Conservation (phyloP, 2,888 invertebrate species). For the Laothoe populi region DNA sequence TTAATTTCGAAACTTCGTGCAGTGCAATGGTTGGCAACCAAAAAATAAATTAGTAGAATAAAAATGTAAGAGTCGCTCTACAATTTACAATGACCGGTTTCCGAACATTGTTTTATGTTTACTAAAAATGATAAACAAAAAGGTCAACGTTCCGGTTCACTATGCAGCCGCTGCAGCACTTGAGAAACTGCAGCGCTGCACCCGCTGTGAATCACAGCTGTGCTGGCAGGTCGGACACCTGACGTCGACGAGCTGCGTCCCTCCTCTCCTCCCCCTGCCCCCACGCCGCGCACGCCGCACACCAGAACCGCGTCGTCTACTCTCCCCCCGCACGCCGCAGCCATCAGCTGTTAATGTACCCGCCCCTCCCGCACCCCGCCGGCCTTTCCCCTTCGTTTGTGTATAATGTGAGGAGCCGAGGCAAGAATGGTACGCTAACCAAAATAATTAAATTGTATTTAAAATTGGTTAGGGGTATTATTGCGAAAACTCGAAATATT, state of each 20-base stretch:
- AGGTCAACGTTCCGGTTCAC: constrained; percentile 71
- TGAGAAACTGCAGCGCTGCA: constrained; percentile 55
- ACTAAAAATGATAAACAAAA: constrained; percentile 75
- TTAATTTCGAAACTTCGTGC: too few relatives aligned
- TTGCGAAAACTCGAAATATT: not conserved
- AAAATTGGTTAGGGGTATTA: not conserved
- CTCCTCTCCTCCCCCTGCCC: constrained; percentile 71
- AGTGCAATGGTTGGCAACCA: not conserved
- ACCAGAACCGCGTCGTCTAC: constrained; percentile 40
- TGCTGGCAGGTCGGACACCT: constrained; percentile 72
- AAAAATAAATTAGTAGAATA: not conserved
- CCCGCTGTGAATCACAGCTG: constrained; percentile 60
- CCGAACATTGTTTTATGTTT: constrained; percentile 50
- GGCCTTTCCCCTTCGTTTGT: constrained; percentile 85
- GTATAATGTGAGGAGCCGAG: constrained; percentile 80
- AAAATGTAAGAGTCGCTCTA: constrained; percentile 27
- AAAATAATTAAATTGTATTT: constrained; percentile 12
- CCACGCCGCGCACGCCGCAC: constrained; percentile 40
- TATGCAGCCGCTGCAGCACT: constrained; percentile 59
- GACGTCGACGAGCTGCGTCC: constrained; percentile 71
- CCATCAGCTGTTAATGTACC: constrained; percentile 83
- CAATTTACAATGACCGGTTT: constrained; percentile 28
- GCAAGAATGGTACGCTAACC: constrained; percentile 38
- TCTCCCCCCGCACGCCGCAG: constrained; percentile 53
- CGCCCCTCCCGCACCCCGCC: constrained; percentile 62